Conservation (phyloP, 2,888 invertebrate genomes). For the Carcina quercana region DNA sequence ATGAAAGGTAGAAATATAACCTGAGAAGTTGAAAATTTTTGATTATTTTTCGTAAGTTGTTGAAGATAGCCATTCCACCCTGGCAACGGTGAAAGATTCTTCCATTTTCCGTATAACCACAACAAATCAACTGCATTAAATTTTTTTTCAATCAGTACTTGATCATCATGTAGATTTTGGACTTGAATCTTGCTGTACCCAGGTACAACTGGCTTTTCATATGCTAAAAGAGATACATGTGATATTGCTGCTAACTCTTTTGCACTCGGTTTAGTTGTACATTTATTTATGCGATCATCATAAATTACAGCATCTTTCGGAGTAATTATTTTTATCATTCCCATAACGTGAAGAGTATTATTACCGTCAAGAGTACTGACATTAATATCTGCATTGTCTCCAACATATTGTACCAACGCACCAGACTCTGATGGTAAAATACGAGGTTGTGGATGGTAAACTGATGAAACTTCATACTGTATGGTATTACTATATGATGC, state of each 20-base stretch:
- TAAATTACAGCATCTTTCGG: conserved; percentile 14
- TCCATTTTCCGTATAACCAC: conserved; percentile 22
- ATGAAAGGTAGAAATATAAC: conserved; percentile 26
- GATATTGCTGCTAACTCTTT: conserved; percentile 19
- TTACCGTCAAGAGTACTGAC: conserved; percentile 22
- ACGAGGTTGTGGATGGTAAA: conserved; percentile 12
- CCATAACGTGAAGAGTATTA: conserved; percentile 27
- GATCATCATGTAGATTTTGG: conserved; percentile 12
- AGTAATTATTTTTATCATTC: conserved; percentile 23
- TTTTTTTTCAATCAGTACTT: conserved; percentile 20
- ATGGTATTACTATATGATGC: conserved; percentile 24
- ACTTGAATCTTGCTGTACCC: background rate
- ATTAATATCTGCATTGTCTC: conserved; percentile 31
- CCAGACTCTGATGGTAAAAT: conserved; percentile 1
- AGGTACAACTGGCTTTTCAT: conserved; percentile 15
- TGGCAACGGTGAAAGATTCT: conserved; percentile 15
- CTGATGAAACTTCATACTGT: conserved; percentile 15
- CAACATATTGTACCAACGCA: conserved; percentile 24
- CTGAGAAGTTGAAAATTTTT: conserved; percentile 17
- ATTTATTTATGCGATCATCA: conserved; percentile 11
- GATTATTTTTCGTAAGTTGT: conserved; percentile 14
- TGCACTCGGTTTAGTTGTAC: conserved; percentile 19
- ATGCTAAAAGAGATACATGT: conserved; percentile 18
- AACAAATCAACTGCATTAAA: conserved; percentile 18
- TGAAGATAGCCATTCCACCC: conserved; percentile 22